Percentiles rank a stretch among this genome's conserved stretches.
These are phyloP conservation scores for Mormyrops boulengeri DNA, from an alignment of 2,797 vertebrate species.

Conservation along the genomic window DNA sequence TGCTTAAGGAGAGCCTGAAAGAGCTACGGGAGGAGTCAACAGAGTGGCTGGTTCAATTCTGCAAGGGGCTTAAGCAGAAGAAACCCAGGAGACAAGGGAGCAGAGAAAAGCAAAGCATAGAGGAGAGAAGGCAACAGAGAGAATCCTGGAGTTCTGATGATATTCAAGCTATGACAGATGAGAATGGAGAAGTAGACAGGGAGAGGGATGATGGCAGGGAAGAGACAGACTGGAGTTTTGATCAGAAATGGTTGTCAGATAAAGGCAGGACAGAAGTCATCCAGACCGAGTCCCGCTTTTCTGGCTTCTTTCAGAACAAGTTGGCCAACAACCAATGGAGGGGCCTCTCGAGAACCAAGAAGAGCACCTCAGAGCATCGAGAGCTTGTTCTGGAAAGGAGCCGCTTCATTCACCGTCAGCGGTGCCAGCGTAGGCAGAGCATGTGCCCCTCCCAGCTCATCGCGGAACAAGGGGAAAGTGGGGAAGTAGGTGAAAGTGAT, in stretches of 20 bases:
- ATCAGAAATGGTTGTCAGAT: background rate
- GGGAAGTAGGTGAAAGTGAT: background rate
- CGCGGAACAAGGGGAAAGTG: background rate
- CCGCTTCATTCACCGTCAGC: background rate
- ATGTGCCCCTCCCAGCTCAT: background rate
- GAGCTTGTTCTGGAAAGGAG: background rate
- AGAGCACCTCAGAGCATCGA: background rate
- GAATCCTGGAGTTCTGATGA: background rate
- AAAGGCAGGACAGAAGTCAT: background rate
- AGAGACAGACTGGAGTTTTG: background rate
- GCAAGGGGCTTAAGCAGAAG: background rate
- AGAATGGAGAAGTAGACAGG: background rate
- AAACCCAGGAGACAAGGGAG: background rate
- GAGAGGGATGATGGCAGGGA: background rate
- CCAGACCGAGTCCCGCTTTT: background rate
- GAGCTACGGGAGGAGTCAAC: background rate
- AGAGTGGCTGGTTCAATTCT: background rate
- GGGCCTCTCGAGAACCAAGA: background rate
- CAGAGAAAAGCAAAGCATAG: background rate
- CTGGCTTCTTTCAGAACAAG: background rate
- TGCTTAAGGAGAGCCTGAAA: background rate
- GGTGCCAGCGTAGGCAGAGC: background rate
- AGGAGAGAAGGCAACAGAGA: background rate
- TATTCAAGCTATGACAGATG: background rate
- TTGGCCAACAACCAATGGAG: background rate